Evolutionary conservation across 2,888 invertebrate genomes (phyloP), one percentile per base, ranked within the genome.

Genomic region (Glyphotaelius pellucidus): DNA sequence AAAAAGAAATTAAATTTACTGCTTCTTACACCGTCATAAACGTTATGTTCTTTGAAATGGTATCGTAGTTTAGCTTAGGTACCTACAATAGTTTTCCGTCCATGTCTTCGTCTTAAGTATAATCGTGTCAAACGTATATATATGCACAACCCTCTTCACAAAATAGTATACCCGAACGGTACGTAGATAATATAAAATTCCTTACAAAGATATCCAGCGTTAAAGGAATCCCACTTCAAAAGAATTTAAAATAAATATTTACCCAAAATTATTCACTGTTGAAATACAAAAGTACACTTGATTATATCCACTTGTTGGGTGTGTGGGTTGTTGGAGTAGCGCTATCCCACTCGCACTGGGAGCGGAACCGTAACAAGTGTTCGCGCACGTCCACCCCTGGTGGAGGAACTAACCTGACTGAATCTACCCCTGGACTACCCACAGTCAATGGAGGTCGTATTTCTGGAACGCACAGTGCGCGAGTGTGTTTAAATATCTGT

Each of bases 351-450:
- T 67, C 32, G 30, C 87, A 87, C 87, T 87, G 35, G 25, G 85
- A 38, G 32, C 67, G 67, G 67, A 87, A 87, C 31, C 67, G 86
- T 30, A 86, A 42, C n/a, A 86, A 86, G n/a, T 35, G 86, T 38
- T 86, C 87, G 87, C 47, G 87, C 87, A 67, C 87, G 87, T 87
- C 87, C 87, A 67, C 87, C 87, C 87, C 87, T 87, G 87, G 87
- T n/a, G 87, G 67, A 52, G 87, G 87, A 67, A 32, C 52, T 52
- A 87, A 87, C 87, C 87, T 87, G 87, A 87, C 87, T 87, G 87
- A 87, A 67, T 87, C 87, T 32, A 87, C 87, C 87, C 87, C 87
- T 87, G 87, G 11, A 67, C 87, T 87, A 87, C 67, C 87, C 87
- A 67, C 67, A 67, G 52, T 87, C 52, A 87, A 87, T 87, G 87